Conservation (phyloP, 2,797 vertebrate genomes). For the Phataginus tricuspis region DNA sequence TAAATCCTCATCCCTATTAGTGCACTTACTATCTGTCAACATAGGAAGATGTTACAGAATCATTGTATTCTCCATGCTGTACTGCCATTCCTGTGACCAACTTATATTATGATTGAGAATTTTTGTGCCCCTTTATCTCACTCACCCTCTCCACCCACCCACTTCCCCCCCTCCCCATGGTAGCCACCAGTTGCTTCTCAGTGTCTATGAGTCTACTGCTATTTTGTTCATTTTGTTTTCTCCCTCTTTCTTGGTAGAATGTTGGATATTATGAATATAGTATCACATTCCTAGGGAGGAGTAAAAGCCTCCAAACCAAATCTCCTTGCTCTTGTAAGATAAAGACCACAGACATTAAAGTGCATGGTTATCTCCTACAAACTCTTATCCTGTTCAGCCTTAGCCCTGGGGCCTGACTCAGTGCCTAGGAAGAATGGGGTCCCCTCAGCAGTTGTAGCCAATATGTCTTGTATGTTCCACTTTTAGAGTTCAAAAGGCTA, state of each 20-base stretch:
- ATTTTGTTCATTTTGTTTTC: background rate
- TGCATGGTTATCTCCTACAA: background rate
- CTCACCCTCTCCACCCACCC: too few species aligned
- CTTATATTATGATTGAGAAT: too few species aligned
- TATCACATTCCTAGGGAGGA: background rate
- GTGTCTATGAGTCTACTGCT: too few species aligned
- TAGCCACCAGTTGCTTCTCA: too few species aligned
- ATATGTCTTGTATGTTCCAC: background rate
- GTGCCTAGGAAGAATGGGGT: background rate
- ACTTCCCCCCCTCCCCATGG: too few species aligned
- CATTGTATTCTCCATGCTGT: too few species aligned
- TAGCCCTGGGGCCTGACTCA: background rate
- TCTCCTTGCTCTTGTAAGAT: background rate
- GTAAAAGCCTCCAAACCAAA: background rate
- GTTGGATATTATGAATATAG: background rate
- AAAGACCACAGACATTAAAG: background rate
- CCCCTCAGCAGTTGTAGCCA: background rate
- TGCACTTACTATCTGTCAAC: too few species aligned
- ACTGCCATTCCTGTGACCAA: too few species aligned
- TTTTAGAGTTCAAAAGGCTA: constrained; percentile 17
- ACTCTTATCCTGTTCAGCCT: background rate
- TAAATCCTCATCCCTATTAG: too few species aligned
- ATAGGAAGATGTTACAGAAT: too few species aligned
- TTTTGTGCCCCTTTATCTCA: too few species aligned
- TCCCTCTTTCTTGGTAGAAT: background rate